Evolutionary conservation across 1,140 invertebrate genomes (phyloP).

Genomic region (Neuroterus valhalla): DNA sequence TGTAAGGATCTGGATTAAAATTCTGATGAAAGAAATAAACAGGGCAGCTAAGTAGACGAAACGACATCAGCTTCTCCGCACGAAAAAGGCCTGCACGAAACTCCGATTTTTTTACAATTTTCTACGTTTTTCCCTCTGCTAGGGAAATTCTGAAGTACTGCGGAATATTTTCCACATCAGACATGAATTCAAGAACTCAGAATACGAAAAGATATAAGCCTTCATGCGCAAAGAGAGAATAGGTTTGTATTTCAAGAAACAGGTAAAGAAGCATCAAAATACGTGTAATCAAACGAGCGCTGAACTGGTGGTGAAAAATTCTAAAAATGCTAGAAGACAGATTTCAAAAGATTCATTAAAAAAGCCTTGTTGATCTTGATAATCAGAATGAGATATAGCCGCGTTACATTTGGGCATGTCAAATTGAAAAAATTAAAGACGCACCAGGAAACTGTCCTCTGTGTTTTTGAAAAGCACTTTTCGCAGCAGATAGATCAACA

Average conservation of each 20-base stretch:
- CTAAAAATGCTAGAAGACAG: not conserved
- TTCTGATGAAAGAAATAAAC: no score
- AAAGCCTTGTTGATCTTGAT: not conserved
- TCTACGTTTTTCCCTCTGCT: no score
- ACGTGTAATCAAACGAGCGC: not conserved
- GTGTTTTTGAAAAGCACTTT: not conserved
- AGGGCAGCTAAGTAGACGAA: no score
- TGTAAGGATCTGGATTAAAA: no score
- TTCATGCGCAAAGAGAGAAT: no score
- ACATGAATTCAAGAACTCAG: no score
- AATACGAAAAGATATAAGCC: no score
- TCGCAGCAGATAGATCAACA: not conserved
- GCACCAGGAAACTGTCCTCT: not conserved
- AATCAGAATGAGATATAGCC: not conserved
- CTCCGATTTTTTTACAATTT: no score
- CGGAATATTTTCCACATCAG: no score
- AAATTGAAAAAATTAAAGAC: not conserved
- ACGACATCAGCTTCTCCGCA: no score
- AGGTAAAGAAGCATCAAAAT: not conserved
- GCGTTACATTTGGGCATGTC: not conserved
- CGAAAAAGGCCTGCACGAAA: no score
- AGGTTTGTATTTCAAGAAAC: not conserved
- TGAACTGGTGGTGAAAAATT: not conserved
- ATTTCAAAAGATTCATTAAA: not conserved
- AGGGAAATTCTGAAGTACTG: no score